Evolutionary conservation across 2,888 invertebrate genomes (phyloP).

Genomic region (Drosophila hawaiiensis): DNA sequence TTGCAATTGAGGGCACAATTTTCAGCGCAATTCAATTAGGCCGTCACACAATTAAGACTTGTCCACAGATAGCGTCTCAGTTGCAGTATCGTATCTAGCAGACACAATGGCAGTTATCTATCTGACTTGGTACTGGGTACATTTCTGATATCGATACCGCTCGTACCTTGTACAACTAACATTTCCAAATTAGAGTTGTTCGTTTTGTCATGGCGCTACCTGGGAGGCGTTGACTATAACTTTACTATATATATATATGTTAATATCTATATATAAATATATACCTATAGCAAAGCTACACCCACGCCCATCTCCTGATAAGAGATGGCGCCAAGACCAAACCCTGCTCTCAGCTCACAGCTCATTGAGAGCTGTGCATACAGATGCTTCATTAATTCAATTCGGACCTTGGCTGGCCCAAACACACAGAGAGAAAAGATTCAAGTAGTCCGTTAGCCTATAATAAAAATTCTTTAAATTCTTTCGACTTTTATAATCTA

Average conservation of each 20-base stretch:
- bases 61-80: slow-evolving; percentile 56
- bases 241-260: background rate
- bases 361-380: slow-evolving; percentile 23
- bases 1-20: slow-evolving; percentile 27
- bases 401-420: background rate
- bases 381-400: slow-evolving; percentile 33
- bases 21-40: slow-evolving; percentile 77
- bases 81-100: slow-evolving; percentile 38
- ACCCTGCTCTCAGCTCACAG: slow-evolving; percentile 5
- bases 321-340: slow-evolving; percentile 55
- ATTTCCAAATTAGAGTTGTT: slow-evolving; percentile 79
- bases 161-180: slow-evolving; percentile 46
- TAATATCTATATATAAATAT: background rate
- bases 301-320: slow-evolving; percentile 35
- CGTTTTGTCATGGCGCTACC: slow-evolving; percentile 14
- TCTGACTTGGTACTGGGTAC: slow-evolving; percentile 26
- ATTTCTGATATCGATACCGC: slow-evolving; percentile 42
- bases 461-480: background rate
- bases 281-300: background rate
- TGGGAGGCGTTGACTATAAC: slow-evolving; percentile 34
- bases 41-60: slow-evolving; percentile 80
- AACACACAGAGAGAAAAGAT: slow-evolving; percentile 5
- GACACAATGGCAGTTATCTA: slow-evolving; percentile 67
- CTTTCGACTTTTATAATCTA: background rate
- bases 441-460: background rate